phyloP scores from a whole-genome alignment of 64 coral and sea anemone species.

The Porites australiensis region DNA sequence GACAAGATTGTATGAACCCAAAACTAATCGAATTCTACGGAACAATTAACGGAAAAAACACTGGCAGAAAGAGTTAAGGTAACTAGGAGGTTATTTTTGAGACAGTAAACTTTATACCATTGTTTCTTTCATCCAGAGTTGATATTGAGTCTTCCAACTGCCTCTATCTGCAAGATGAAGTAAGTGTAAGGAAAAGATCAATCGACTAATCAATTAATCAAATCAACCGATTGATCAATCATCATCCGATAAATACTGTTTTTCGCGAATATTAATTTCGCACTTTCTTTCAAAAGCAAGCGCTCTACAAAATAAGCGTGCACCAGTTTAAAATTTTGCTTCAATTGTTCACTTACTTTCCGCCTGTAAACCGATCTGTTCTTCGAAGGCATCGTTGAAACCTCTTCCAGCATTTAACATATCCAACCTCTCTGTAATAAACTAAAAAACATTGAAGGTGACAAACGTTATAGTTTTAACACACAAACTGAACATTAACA shows the following conservation, averaged over 20 bases:
- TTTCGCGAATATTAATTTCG: too few species aligned
- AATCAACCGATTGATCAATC: too few species aligned
- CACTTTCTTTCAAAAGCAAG: too few species aligned
- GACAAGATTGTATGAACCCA: too few species aligned
- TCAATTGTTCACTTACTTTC: slow-evolving; percentile 61
- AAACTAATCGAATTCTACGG: too few species aligned
- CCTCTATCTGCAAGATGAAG: slow-evolving; percentile 20
- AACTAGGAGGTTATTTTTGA: neutral
- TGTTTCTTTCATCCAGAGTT: slow-evolving; percentile 52
- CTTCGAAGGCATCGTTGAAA: slow-evolving; percentile 91
- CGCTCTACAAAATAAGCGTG: too few species aligned
- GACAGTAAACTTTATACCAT: neutral
- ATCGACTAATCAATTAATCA: neutral
- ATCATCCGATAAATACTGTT: too few species aligned
- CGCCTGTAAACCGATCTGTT: slow-evolving; percentile 88
- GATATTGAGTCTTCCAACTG: slow-evolving; percentile 55
- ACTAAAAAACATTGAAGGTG: slow-evolving; percentile 51
- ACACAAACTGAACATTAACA: neutral
- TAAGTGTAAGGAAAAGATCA: neutral
- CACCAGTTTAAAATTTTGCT: too few species aligned
- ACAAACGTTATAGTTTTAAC: too few species aligned
- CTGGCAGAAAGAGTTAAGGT: too few species aligned
- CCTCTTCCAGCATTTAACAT: slow-evolving; percentile 85
- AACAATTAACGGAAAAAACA: too few species aligned
- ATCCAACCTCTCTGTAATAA: slow-evolving; percentile 82